A percentile compares a stretch with the other conserved stretches of the same genome.
Evolutionary conservation across 2,797 vertebrate genomes (phyloP).

Genomic region (Leontopithecus rosalia): DNA sequence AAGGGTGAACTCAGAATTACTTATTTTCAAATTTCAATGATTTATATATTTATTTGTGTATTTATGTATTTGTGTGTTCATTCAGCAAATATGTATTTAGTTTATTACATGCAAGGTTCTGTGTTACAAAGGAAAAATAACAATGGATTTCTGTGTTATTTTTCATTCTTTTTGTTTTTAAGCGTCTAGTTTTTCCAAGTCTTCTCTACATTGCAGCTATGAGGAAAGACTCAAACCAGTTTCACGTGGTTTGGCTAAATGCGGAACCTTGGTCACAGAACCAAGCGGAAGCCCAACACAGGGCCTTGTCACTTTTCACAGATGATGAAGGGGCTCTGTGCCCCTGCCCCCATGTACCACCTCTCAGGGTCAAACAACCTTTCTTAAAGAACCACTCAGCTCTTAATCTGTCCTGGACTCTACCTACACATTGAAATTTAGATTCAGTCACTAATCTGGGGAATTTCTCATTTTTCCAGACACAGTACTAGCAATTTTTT

Average conservation of each 20-base stretch:
- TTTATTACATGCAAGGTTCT: background rate
- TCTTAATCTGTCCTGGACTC: background rate
- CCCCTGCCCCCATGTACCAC: too few species aligned
- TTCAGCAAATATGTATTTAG: background rate
- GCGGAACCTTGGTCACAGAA: background rate
- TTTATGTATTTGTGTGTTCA: background rate
- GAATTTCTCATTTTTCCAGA: background rate
- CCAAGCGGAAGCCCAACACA: background rate
- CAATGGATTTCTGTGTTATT: background rate
- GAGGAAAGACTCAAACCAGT: background rate
- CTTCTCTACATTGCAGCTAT: background rate
- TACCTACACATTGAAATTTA: background rate
- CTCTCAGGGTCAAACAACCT: background rate
- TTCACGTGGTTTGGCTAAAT: background rate
- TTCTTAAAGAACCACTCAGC: background rate
- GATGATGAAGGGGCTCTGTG: background rate
- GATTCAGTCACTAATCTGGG: background rate
- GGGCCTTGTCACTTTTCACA: background rate
- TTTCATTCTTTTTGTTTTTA: constrained; percentile 47
- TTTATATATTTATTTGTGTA: constrained; percentile 18
- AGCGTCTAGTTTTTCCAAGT: background rate
- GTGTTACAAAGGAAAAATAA: background rate
- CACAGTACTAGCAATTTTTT: background rate
- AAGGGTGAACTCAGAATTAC: background rate
- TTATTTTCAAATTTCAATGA: constrained; percentile 16